phyloP scores from a whole-genome alignment of 2,888 invertebrate genomes.

The Stomorhina lunata region DNA sequence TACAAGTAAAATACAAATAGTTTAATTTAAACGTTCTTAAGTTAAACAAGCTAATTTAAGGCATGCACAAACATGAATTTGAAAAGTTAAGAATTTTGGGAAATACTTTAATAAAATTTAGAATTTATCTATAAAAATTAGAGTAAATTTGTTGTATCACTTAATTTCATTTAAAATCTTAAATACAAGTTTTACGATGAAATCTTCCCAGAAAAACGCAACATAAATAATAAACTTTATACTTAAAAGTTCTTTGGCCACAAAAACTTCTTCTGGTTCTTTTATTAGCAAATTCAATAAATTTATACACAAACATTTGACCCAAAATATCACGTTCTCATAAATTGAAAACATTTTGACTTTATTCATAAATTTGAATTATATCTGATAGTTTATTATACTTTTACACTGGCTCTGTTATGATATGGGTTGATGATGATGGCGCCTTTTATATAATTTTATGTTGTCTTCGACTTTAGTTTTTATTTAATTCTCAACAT shows the following conservation, averaged over 20 bases:
- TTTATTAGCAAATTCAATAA: background rate
- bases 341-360: background rate
- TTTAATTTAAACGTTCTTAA: background rate
- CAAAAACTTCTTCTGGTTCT: too few relatives aligned
- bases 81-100: background rate
- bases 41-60: background rate
- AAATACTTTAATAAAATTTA: constrained; percentile 14
- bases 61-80: background rate
- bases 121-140: background rate
- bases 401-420: too few relatives aligned
- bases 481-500: constrained; percentile 29
- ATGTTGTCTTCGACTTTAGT: background rate
- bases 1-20: constrained; percentile 7
- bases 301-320: background rate
- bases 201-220: background rate
- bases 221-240: background rate
- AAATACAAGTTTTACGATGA: background rate
- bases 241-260: background rate
- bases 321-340: constrained; percentile 32
- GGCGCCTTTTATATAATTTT: constrained; percentile 39
- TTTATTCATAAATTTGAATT: constrained; percentile 34
- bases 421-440: too few relatives aligned
- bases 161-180: background rate
- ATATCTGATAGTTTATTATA: too few relatives aligned
- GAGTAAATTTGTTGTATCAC: background rate